These are phyloP conservation scores for Drosophila mauritiana DNA, from an alignment of 1,140 invertebrate species.

Conservation along the genomic window DNA sequence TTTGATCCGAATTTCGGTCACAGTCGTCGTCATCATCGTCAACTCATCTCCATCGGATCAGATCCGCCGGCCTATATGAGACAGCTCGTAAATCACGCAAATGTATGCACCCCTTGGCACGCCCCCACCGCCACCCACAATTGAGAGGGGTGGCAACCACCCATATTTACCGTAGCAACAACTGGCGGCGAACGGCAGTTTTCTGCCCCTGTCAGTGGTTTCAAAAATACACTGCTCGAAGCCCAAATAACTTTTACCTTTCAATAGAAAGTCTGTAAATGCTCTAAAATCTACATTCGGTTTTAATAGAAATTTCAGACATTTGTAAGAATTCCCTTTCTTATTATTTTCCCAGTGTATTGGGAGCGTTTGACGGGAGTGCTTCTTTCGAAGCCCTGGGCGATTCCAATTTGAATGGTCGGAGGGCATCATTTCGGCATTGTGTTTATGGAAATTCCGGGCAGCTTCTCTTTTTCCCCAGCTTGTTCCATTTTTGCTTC, in stretches of 20 bases:
- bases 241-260: no score
- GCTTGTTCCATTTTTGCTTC: slow-evolving; percentile 4
- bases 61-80: slow-evolving; percentile 56
- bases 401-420: slow-evolving; percentile 41
- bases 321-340: no score
- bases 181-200: slow-evolving; percentile 42
- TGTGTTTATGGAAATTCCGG: slow-evolving; percentile 76
- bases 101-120: slow-evolving; percentile 74
- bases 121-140: slow-evolving; percentile 16
- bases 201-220: slow-evolving; percentile 56
- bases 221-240: slow-evolving; percentile 23
- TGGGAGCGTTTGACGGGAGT: slow-evolving; percentile 1
- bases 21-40: slow-evolving; percentile 25
- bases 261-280: no score
- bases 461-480: slow-evolving; percentile 7
- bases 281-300: no score
- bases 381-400: slow-evolving; percentile 2
- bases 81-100: slow-evolving; percentile 81
- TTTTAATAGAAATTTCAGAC: background rate
- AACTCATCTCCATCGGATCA: slow-evolving; percentile 16
- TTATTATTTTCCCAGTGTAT: background rate
- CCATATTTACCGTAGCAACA: slow-evolving; percentile 51
- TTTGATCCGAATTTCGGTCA: slow-evolving; percentile 24
- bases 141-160: slow-evolving; percentile 9
- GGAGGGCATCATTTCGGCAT: slow-evolving; percentile 65